Evolutionary conservation across 2,888 invertebrate genomes (phyloP).

Genomic region (Keiferia lycopersicella): DNA sequence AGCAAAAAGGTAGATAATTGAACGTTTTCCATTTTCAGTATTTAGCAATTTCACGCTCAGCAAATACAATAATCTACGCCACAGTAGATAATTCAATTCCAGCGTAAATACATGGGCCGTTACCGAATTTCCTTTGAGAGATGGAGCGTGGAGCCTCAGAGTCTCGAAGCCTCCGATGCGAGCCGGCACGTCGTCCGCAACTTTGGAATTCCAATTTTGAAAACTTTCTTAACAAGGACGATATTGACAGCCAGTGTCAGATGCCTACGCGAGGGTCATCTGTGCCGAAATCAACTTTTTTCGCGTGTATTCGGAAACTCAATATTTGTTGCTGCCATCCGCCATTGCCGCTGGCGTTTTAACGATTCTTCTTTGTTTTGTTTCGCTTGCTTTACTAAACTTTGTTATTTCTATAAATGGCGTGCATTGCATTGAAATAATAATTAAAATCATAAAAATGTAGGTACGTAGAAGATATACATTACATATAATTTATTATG

Average conservation of each 20-base stretch:
- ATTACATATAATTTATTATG: no score
- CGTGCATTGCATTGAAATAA: no score
- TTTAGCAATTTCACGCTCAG: conserved; percentile 70
- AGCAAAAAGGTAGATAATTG: conserved; percentile 36
- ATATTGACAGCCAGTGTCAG: conserved; percentile 77
- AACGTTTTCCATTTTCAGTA: conserved; percentile 54
- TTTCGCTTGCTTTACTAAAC: background rate
- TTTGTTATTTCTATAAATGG: no score
- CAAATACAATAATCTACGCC: conserved; percentile 72
- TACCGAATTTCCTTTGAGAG: conserved; percentile 79
- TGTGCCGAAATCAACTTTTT: conserved; percentile 47
- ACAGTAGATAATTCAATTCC: conserved; percentile 75
- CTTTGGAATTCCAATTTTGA: conserved; percentile 81
- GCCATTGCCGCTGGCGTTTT: background rate
- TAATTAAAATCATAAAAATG: no score
- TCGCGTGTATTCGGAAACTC: background rate
- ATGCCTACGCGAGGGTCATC: conserved; percentile 54
- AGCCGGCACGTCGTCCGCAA: conserved; percentile 74
- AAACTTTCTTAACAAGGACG: conserved; percentile 77
- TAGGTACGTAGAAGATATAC: no score
- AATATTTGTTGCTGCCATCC: background rate
- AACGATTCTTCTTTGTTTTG: background rate
- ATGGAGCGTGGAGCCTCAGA: conserved; percentile 61
- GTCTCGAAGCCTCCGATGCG: conserved; percentile 47
- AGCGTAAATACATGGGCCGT: conserved; percentile 72